A percentile compares a stretch with the other conserved stretches of the same genome.
Evolutionary conservation across 1,140 invertebrate species (phyloP).

Genomic region (Macrosteles quadrilineatus): DNA sequence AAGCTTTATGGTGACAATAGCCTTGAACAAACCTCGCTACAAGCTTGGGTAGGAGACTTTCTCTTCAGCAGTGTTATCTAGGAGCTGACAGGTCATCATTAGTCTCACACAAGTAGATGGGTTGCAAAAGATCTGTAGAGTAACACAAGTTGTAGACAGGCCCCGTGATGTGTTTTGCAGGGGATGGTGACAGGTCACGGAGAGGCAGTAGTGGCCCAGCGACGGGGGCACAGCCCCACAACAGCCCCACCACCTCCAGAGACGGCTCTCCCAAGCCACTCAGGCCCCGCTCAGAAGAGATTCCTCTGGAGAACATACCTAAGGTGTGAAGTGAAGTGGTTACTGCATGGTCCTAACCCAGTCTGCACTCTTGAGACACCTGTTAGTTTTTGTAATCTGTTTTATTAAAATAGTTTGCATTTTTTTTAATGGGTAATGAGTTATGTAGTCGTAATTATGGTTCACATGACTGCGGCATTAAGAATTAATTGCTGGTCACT

Average conservation of each 20-base stretch:
- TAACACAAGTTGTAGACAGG: too few relatives aligned
- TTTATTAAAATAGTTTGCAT: neutral
- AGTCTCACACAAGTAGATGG: too few relatives aligned
- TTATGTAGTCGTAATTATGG: neutral
- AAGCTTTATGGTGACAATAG: too few relatives aligned
- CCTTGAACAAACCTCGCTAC: too few relatives aligned
- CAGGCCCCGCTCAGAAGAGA: conserved; percentile 77
- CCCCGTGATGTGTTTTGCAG: neutral
- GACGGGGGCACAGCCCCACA: conserved; percentile 44
- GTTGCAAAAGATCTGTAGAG: too few relatives aligned
- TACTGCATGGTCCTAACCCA: neutral
- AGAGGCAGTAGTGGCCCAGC: conserved; percentile 23
- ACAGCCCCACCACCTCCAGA: conserved; percentile 56
- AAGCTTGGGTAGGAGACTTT: too few relatives aligned
- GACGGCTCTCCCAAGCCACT: conserved; percentile 72
- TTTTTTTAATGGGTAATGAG: neutral
- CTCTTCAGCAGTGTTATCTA: too few relatives aligned
- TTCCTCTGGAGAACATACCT: conserved; percentile 75
- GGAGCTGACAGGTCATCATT: too few relatives aligned
- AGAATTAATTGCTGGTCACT: neutral
- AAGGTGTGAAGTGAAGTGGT: neutral
- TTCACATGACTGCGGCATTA: neutral
- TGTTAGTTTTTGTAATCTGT: neutral
- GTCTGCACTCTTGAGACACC: too few relatives aligned
- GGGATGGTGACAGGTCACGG: conserved; percentile 27